Base-by-base conservation (phyloP, 2,113 vertebrate genomes). In the Leptobrachium ailaonicum region DNA sequence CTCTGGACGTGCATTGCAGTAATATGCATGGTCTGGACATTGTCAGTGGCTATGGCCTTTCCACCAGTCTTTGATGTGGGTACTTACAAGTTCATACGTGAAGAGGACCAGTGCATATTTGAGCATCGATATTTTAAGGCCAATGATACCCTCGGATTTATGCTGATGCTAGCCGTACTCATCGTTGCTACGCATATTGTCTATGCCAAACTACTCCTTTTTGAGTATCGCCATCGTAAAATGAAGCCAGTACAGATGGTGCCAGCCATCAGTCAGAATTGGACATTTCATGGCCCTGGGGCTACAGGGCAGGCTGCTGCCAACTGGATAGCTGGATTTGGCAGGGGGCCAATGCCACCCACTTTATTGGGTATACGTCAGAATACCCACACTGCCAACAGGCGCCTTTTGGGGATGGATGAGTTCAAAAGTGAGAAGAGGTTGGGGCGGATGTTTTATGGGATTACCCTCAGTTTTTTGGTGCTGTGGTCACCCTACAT, bases 401-500 rank as follows among this genome's bases (percentile, higher is more conserved):
- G 95, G 85, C 92, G 96, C 82, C 90, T 97, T 87, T 92, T 97
- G 69, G 96, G 95, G 83, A 96, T 97, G 95, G 95, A 97, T 83
- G 96, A 97, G 89, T 95, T 97, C 89, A 92, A 95, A 86, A 94
- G 94, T 42, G 96, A 97, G 90, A 93, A 96, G 87, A 93, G 95
- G 88, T 90, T 97, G 85, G 96, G 96, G 87, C 92, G 95, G 89
- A 97, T 97, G 96, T 97, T 97, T 92, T 97, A 97, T 83, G 93
- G 95, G 78, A 95, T 97, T 90, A 96, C 96, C 80, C 87, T 97
- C 88, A 94, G 95, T 86, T 97, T 97, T 89, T 87, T 97, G 88
- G 93, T 97, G 84, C 96, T 97, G 79, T 97, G 96, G 96, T 95
- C 95, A 67, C 96, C 96, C 3, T 97, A 97, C 88, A 96, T 97